Percentiles rank a stretch among this genome's conserved stretches.
These are phyloP conservation scores for Proctacanthus coquilletti DNA, from an alignment of 1,140 invertebrate genomes.

Conservation along the genomic window DNA sequence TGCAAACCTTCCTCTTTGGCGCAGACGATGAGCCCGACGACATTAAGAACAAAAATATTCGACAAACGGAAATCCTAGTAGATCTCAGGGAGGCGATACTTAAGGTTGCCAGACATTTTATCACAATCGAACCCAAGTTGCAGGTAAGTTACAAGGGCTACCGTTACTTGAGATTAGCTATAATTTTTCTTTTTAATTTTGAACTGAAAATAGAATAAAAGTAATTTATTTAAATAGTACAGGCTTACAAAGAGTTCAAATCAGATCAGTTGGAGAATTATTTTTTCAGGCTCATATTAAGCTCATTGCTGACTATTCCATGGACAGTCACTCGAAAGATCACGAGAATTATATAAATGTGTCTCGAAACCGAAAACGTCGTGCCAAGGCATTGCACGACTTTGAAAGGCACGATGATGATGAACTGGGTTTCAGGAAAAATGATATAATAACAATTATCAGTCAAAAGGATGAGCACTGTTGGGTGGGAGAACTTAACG, in stretches of 20 bases:
- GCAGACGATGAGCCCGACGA: constrained; percentile 59
- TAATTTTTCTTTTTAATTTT: no score
- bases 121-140: constrained; percentile 29
- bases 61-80: constrained; percentile 86
- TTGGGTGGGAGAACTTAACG: constrained; percentile 98
- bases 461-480: constrained; percentile 99
- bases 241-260: constrained; percentile 52
- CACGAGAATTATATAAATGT: constrained; percentile 89
- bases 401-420: constrained; percentile 98
- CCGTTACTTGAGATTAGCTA: no score
- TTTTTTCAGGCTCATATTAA: constrained; percentile 40
- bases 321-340: constrained; percentile 89
- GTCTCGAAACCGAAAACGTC: constrained; percentile 65
- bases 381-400: constrained; percentile 77
- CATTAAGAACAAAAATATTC: constrained; percentile 90
- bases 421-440: constrained; percentile 94
- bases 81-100: constrained; percentile 92
- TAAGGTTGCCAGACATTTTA: constrained; percentile 34
- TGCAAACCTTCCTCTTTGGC: constrained; percentile 76
- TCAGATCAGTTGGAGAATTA: no score
- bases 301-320: constrained; percentile 82
- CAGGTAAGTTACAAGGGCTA: constrained; percentile 8
- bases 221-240: constrained; percentile 48
- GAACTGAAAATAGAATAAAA: no score
- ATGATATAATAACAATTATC: constrained; percentile 95